A percentile compares a stretch with the other conserved stretches of the same genome.
phyloP scores from a whole-genome alignment of 2,888 invertebrate genomes.

The Caenorhabditis auriculariae region DNA sequence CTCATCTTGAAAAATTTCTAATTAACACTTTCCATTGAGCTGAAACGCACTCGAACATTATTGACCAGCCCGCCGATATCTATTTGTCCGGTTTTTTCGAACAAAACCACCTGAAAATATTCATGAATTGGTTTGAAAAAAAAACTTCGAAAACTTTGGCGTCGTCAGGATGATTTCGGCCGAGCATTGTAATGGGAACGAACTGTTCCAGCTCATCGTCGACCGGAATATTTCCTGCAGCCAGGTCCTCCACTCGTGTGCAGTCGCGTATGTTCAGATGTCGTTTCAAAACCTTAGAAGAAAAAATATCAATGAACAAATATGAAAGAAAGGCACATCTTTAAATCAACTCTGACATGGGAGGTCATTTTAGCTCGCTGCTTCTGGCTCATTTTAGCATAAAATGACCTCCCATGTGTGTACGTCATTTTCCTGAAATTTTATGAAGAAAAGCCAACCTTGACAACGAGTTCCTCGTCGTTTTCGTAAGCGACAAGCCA shows the following conservation, averaged over 20 bases:
- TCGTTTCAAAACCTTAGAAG: slow-evolving; percentile 39
- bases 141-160: slow-evolving; percentile 42
- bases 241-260: slow-evolving; percentile 22
- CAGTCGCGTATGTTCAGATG: slow-evolving; percentile 54
- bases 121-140: too few relatives aligned
- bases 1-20: slow-evolving; percentile 37
- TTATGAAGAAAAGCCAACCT: slow-evolving; percentile 14
- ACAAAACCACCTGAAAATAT: slow-evolving; percentile 29
- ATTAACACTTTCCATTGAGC: neutral
- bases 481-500: slow-evolving; percentile 56
- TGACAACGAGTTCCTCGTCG: slow-evolving; percentile 44
- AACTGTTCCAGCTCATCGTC: slow-evolving; percentile 26
- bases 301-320: neutral
- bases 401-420: neutral
- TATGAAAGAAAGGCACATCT: neutral
- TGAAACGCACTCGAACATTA: slow-evolving; percentile 11
- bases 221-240: slow-evolving; percentile 16
- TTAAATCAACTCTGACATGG: neutral
- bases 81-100: slow-evolving; percentile 53
- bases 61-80: slow-evolving; percentile 52
- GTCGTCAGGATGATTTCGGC: slow-evolving; percentile 41
- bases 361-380: too few relatives aligned
- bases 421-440: neutral
- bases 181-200: slow-evolving; percentile 53
- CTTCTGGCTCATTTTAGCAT: neutral